These are phyloP conservation scores for Epicampocera succincta DNA, from an alignment of 2,888 invertebrate species.

Conservation along the genomic window DNA sequence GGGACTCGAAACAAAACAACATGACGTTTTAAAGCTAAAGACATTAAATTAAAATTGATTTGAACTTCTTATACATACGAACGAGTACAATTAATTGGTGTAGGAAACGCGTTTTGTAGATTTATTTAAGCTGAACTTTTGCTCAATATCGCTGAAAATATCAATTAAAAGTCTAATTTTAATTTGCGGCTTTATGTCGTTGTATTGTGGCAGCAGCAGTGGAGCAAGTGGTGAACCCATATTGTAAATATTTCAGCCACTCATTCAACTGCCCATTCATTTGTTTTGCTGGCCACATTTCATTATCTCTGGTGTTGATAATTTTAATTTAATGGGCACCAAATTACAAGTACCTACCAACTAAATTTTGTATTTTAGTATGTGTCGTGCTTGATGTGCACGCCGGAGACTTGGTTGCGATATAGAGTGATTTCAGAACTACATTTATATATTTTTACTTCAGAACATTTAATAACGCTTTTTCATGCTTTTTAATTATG, in stretches of 20 bases:
- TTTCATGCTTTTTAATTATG: no score
- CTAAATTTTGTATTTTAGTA: constrained; percentile 3
- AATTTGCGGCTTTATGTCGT: constrained; percentile 39
- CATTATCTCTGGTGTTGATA: constrained; percentile 58
- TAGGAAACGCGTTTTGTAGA: constrained; percentile 33
- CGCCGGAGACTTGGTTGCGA: not conserved
- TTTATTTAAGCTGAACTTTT: constrained; percentile 58
- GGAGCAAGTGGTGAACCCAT: constrained; percentile 4
- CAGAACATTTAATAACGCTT: no score
- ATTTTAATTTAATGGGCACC: constrained; percentile 61
- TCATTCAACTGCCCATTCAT: constrained; percentile 1
- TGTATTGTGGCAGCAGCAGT: not conserved
- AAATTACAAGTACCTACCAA: constrained; percentile 39
- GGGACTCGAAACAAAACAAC: constrained; percentile 29
- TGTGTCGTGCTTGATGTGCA: not conserved
- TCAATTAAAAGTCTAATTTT: constrained; percentile 46
- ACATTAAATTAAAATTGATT: constrained; percentile 37
- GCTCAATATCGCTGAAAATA: constrained; percentile 69
- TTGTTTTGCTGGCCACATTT: constrained; percentile 30
- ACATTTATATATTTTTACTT: no score
- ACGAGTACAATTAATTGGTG: constrained; percentile 23
- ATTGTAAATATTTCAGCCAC: not conserved
- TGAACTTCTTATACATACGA: constrained; percentile 1
- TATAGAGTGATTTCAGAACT: no score
- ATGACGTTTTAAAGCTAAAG: constrained; percentile 42